Base-by-base conservation (phyloP, 2,797 vertebrate genomes). In the Lemur catta region DNA sequence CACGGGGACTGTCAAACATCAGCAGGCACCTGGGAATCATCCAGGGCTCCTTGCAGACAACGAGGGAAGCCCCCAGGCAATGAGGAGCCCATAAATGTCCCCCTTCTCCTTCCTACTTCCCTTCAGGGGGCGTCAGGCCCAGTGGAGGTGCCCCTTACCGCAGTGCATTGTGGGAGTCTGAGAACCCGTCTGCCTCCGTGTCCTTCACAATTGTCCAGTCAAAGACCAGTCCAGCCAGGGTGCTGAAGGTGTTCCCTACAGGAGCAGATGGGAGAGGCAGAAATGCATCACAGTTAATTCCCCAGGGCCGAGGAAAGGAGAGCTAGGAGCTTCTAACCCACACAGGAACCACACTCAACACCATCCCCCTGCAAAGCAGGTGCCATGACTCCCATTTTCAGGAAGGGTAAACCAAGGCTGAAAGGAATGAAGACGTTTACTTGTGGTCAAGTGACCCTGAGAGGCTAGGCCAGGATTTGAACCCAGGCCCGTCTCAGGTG, bases 181-280 rank as follows among this genome's bases (percentile, higher is more conserved):
- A 99, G 98, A 99, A 99, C 76, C 98, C 98, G 46, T 98, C 98
- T 12, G 98, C 98, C 97, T 99, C 99, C 0, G 99, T 93, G 88
- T 99, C 99, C 97, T 99, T 99, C 93, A 99, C 99, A 26, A 99
- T 98, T 1, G 98, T 99, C 99, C 99, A 99, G 97, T 99, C 99
- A 97, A 99, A 99, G 88, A 99, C 99, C 20, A 99, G 97, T 65
- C 99, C 99, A 1, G 99, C 99, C 41, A 99, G 98, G 0, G 99
- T 99, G 98, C 99, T 99, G 98, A 99, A 99, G 18, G 99, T 99
- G 98, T 99, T 99, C 93, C 99, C 99, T 99, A 95, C 4, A 97
- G 94, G 84, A 90, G n/a, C 17, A 81, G 55, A 86, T 1, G 4
- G 12, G 12, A 7, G 17, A 38, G 41, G 61, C 13, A 84, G 57